Evolutionary conservation across 2,888 invertebrate species (phyloP).

Genomic region (Isoperla grammatica): DNA sequence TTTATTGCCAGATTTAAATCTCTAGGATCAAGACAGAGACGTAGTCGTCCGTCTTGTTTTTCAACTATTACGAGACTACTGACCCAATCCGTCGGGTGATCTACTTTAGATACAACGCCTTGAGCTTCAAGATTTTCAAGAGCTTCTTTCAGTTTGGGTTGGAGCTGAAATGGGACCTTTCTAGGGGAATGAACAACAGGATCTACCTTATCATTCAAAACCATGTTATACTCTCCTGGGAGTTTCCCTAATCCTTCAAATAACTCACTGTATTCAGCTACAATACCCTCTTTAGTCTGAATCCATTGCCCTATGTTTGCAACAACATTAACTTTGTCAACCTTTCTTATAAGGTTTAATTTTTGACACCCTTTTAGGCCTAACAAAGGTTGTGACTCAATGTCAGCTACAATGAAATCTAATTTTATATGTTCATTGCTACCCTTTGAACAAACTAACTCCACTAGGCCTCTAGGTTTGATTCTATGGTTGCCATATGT

Average conservation of each 20-base stretch:
- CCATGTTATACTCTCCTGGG: neutral
- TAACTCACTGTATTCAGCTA: neutral
- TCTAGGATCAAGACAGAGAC: neutral
- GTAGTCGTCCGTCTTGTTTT: neutral
- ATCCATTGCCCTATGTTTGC: neutral
- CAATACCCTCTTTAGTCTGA: slow-evolving; percentile 1
- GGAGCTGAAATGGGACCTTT: slow-evolving; percentile 9
- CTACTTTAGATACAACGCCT: slow-evolving; percentile 23
- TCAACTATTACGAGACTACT: slow-evolving; percentile 1
- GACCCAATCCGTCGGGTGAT: neutral
- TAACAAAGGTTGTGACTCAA: neutral
- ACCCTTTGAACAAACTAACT: neutral
- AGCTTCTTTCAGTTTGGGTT: slow-evolving; percentile 14
- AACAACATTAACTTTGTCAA: neutral
- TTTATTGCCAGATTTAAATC: neutral
- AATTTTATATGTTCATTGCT: too few relatives aligned
- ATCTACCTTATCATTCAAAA: neutral
- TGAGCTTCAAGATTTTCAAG: slow-evolving; percentile 8
- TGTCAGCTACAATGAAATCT: too few relatives aligned
- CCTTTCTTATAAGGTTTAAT: neutral
- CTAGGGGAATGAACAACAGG: slow-evolving; percentile 16
- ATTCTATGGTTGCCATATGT: slow-evolving; percentile 2
- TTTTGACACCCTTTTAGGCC: neutral
- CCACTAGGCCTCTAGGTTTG: neutral
- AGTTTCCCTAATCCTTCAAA: slow-evolving; percentile 8